Base-by-base conservation (phyloP, 2,113 vertebrate genomes). In the Empidonax alnorum region DNA sequence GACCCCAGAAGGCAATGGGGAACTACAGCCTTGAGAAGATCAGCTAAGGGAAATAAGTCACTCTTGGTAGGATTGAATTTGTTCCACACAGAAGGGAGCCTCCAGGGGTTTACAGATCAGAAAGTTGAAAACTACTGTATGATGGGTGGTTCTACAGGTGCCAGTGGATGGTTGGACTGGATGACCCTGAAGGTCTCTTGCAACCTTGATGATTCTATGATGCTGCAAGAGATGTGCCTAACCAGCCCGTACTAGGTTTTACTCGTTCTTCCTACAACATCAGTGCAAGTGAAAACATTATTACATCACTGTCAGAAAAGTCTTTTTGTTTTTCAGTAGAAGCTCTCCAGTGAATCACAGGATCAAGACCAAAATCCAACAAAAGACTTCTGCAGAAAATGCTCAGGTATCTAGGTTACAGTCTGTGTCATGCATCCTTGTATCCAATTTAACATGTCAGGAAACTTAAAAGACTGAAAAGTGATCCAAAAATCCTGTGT, bases 381-480 rank as follows among this genome's bases (percentile, higher is more conserved):
- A 75, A 68, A 75, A 37, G 49, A 65, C 56, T 84, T 41, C 7
- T 44, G 41, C 65, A 87, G 35, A 69, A 59, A 63, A 28, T 16
- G 22, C 71, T 77, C 41, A 80, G 42, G 7, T 69, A 77, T 12
- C n/a, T 55, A 58, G 0, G 1, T 83, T 76, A 42, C n/a, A 66
- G 28, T 42, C 35, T 37, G n/a, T 0, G 0, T 66, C 55, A 73
- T 2, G 11, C 42, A 62, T 24, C 23, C 16, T 73, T 42, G 12
- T 55, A 88, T 17, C 16, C 27, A 58, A 59, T n/a, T 62, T 73
- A 86, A 77, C 13, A 42, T 0, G 0, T 62, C 67, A 69, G 63
- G 42, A 94, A 44, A 69, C 30, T 27, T 35, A 14, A 85, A 18
- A 58, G 35, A 33, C 50, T 44, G 30, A 68, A 85, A 91, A 83